Conservation (phyloP, 2,888 invertebrate genomes). For the Latheticus oryzae region DNA sequence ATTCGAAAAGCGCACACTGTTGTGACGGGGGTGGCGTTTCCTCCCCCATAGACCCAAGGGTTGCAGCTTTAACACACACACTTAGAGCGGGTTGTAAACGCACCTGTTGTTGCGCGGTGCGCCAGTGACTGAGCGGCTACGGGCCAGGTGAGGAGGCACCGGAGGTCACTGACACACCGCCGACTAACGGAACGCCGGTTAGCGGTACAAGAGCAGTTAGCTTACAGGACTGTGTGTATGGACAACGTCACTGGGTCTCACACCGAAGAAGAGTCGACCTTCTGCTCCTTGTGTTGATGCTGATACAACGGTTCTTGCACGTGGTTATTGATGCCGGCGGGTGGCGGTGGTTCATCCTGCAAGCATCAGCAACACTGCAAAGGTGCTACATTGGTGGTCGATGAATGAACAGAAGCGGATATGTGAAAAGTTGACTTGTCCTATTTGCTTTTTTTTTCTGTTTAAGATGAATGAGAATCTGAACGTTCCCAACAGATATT, state of each 20-base stretch:
- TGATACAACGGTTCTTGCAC: constrained; percentile 27
- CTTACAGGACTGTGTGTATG: constrained; percentile 66
- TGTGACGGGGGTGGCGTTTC: constrained; percentile 14
- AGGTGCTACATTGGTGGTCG: no score
- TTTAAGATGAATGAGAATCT: no score
- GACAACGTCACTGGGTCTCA: constrained; percentile 40
- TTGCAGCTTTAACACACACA: constrained; percentile 26
- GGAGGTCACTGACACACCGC: constrained; percentile 65
- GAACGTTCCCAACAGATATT: neutral
- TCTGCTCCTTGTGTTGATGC: constrained; percentile 34
- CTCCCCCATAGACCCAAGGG: constrained; percentile 15
- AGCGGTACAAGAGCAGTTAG: constrained; percentile 67
- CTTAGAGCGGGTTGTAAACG: constrained; percentile 51
- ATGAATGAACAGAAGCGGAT: constrained; percentile 21
- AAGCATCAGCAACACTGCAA: no score
- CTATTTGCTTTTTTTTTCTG: no score
- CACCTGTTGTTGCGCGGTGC: constrained; percentile 65
- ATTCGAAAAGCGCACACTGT: constrained; percentile 26
- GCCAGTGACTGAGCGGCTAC: constrained; percentile 61
- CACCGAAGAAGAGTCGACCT: constrained; percentile 37
- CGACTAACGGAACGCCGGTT: constrained; percentile 62
- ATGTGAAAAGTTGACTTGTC: no score
- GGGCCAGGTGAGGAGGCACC: constrained; percentile 64
- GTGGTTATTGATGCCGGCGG: constrained; percentile 23
- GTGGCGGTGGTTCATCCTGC: constrained; percentile 18